Base-by-base conservation (phyloP, 2,797 vertebrate species). In the Carduelis carduelis region DNA sequence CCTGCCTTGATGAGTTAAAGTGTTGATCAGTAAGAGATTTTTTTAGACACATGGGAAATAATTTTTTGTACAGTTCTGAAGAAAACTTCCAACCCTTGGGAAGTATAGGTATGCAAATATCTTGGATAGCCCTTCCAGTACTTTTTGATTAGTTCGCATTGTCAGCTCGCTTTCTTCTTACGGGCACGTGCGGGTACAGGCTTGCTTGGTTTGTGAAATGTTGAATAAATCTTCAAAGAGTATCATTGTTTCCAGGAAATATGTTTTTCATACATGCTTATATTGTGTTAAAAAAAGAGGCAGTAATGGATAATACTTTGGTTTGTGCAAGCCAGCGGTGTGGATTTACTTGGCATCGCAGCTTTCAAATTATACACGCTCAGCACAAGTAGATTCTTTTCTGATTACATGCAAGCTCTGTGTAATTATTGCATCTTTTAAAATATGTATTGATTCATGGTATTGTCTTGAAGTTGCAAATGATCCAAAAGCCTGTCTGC, bases 201-300 rank as follows among this genome's bases (percentile, higher is more conserved):
- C 92, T 95, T 96, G 88, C 77, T 97, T 14, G 11, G 86, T 97
- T 96, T 93, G 61, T 96, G 95, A 92, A 92, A 93, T 90, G 89
- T 94, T 94, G 96, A 94, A 77, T 81, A 79, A 93, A 50, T 96
- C 86, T 96, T 95, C 83, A 93, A 92, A 96, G 95, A 84, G 79
- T 80, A 63, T 78, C 61, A 87, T 60, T 95, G 86, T 93, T 94
- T 95, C 85, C 92, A 94, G 92, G 68, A 91, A 95, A 95, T 63
- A 64, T 55, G 85, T 95, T 97, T 96, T 95, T 92, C 66, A 12
- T 95, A 89, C 89, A 65, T 94, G n/a, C 81, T 78, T 91, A 80
- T 79, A 76, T 78, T 89, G 88, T 78, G 76, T 78, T 71, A 39
- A 2, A 9, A 78, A 84, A 87, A 26, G n/a, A 44, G 22, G 46